Percentiles rank a stretch among this genome's conserved stretches.
These are phyloP conservation scores for Calliopum simillimum DNA, from an alignment of 2,888 invertebrate species.

Conservation along the genomic window DNA sequence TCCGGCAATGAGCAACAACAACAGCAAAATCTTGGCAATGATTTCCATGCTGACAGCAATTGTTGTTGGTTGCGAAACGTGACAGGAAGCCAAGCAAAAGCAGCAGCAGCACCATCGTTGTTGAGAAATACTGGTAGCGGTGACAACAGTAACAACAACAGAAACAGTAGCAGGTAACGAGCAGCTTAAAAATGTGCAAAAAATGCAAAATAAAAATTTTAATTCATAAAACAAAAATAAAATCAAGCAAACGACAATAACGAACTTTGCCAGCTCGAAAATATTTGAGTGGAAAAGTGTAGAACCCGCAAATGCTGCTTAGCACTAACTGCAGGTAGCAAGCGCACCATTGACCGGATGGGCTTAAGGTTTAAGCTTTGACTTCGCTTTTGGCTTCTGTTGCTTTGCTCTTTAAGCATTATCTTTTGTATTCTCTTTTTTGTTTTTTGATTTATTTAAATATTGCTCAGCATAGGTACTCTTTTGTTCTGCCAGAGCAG, in stretches of 20 bases:
- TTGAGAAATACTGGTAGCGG: no score
- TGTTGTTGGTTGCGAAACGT: neutral
- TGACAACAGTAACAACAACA: constrained; percentile 10
- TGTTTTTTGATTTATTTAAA: neutral
- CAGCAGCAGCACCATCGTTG: constrained; percentile 1
- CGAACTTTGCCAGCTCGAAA: no score
- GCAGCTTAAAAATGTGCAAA: neutral
- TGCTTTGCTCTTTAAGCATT: neutral
- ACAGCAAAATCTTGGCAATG: constrained; percentile 8
- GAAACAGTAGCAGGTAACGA: neutral
- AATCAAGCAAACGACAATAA: neutral
- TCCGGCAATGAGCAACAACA: neutral
- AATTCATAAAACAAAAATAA: neutral
- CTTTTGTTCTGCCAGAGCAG: no score
- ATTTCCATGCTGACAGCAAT: constrained; percentile 8
- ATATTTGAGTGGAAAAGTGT: neutral
- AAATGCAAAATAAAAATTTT: neutral
- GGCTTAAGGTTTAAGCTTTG: neutral
- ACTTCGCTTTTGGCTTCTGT: neutral
- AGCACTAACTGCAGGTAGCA: neutral
- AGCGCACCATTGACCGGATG: neutral
- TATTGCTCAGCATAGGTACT: neutral
- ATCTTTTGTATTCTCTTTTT: no score
- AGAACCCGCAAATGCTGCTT: neutral
- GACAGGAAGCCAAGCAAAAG: neutral